Evolutionary conservation across 2,113 vertebrate species (phyloP).

Genomic region (Dryoscopus gambensis): DNA sequence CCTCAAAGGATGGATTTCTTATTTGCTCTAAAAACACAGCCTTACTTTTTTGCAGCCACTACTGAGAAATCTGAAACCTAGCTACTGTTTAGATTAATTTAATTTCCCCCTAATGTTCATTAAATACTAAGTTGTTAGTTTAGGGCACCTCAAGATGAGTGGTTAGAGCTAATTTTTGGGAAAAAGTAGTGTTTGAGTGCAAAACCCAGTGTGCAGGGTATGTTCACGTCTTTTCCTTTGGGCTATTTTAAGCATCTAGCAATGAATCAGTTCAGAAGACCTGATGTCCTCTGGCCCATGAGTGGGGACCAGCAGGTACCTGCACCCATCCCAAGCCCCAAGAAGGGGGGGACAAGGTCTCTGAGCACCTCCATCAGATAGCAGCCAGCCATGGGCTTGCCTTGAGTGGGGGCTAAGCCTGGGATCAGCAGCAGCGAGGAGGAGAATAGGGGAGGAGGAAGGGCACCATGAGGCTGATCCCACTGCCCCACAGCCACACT

Average conservation of each 20-base stretch:
- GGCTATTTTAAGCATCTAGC: neutral
- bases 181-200: neutral
- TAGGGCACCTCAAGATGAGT: neutral
- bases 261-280: neutral
- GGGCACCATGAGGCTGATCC: neutral
- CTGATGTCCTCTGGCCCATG: neutral
- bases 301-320: neutral
- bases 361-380: neutral
- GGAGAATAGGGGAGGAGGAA: neutral
- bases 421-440: rapidly evolving
- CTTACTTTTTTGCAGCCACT: neutral
- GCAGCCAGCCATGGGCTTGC: neutral
- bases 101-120: conserved; percentile 28
- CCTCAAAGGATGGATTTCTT: conserved; percentile 48
- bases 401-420: neutral
- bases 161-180: neutral
- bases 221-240: neutral
- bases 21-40: conserved; percentile 41
- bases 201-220: neutral
- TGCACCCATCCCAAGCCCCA: neutral
- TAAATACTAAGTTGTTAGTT: conserved; percentile 36
- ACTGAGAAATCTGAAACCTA: conserved; percentile 20
- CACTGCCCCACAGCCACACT: neutral
- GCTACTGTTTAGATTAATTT: conserved; percentile 48
- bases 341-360: neutral